Base-by-base conservation (phyloP, 2,888 invertebrate species). In the Chrysolina haemoptera region DNA sequence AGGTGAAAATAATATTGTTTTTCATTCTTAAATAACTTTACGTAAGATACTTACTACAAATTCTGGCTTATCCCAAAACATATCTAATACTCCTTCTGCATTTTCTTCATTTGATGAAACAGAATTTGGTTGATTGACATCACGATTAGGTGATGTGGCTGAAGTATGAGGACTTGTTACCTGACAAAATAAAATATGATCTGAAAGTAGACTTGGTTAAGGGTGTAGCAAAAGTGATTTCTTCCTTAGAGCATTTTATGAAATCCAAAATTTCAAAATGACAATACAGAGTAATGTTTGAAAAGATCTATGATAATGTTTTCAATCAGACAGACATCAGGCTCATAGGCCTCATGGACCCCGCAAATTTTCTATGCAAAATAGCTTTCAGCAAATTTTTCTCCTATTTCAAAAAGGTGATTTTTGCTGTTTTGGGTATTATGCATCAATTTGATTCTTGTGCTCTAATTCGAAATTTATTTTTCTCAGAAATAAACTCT, bases 51-150 rank as follows among this genome's bases (percentile, higher is more conserved):
- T 74, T 70, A 76, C 76, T 65, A 76, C 74, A 74, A 76, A 76
- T 68, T 76, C 77, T 11, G 77, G 77, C 64, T 78, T 76, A 53
- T 76, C 77, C 77, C 77, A 76, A 62, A 76, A 76, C 62, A 43
- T 70, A 50, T 72, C 74, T 20, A 74, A 43, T 8, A 59, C 43
- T 35, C 43, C 62, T 50, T 70, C 70, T 27, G 18, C 53, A 43
- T 50, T 69, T 18, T 66, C 71, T 16, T 73, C 70, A 63, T 64
- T 66, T 35, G 73, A 68, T n/a, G 73, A 68, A 53, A 43, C 53
- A 40, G 71, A 65, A 18, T 68, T n/a, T 46, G 73, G 69, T 63
- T 73, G 71, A 59, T 66, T 22, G 6, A 35, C 59, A 20, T 73
- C 73, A n/a, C 43, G 43, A 20, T 53, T 12, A 50, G 65, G 65